Conservation (phyloP, 1,140 invertebrate genomes). For the Neoseiulus cucumeris region DNA sequence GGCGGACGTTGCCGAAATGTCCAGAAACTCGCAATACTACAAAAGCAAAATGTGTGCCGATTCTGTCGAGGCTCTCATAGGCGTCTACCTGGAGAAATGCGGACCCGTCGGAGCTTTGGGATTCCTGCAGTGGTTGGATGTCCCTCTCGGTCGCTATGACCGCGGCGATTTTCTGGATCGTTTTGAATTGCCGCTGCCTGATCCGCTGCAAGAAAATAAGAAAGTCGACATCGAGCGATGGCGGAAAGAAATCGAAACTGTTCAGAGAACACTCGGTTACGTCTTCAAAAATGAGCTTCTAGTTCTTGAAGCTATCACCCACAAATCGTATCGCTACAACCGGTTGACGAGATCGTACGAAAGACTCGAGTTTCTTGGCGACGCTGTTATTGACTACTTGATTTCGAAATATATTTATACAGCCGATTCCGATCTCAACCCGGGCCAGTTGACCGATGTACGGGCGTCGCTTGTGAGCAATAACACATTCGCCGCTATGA, state of each 20-base stretch:
- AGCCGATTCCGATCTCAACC: slow-evolving; percentile 44
- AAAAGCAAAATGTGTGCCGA: slow-evolving; percentile 46
- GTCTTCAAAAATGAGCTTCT: slow-evolving; percentile 40
- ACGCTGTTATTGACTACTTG: slow-evolving; percentile 56
- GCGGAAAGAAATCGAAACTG: background rate
- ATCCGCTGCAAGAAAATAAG: background rate
- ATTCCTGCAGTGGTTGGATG: slow-evolving; percentile 47
- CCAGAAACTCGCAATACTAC: background rate
- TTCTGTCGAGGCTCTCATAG: slow-evolving; percentile 59
- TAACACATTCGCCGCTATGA: slow-evolving; percentile 67
- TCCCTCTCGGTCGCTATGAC: background rate
- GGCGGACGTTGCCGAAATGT: background rate
- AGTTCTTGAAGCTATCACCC: slow-evolving; percentile 32
- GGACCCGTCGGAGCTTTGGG: slow-evolving; percentile 36
- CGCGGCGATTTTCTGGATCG: background rate
- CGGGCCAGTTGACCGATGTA: slow-evolving; percentile 72
- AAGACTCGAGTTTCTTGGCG: slow-evolving; percentile 38
- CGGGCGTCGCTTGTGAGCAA: slow-evolving; percentile 87
- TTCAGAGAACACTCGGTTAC: slow-evolving; percentile 43
- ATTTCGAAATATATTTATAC: slow-evolving; percentile 62
- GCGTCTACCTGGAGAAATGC: slow-evolving; percentile 43
- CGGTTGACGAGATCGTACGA: slow-evolving; percentile 36
- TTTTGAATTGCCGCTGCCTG: background rate
- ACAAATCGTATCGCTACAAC: slow-evolving; percentile 35
- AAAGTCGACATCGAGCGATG: background rate